Conservation (phyloP, 2,113 vertebrate species). For the Protobothrops mucrosquamatus region DNA sequence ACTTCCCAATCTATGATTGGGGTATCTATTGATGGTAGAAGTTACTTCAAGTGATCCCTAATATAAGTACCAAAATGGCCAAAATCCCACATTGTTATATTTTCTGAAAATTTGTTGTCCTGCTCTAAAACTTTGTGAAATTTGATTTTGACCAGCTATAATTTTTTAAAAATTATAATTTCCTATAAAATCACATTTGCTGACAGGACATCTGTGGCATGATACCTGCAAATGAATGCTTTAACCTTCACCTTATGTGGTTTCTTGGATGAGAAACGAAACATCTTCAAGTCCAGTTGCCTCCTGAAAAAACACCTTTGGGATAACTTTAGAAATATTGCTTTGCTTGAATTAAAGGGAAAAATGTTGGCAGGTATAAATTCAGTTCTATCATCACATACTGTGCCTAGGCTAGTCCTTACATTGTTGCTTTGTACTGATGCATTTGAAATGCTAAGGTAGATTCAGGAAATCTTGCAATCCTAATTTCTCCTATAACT, state of each 20-base stretch:
- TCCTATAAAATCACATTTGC: not conserved
- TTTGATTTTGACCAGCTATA: not conserved
- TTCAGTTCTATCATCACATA: accelerated
- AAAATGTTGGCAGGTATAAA: not conserved
- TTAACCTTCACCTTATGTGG: not conserved
- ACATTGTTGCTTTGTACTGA: not conserved
- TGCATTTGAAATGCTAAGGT: accelerated
- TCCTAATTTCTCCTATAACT: not conserved
- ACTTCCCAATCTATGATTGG: not conserved
- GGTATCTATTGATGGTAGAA: not conserved
- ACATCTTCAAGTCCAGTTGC: not conserved
- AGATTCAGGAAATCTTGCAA: not conserved
- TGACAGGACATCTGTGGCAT: not conserved
- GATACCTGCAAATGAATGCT: not conserved
- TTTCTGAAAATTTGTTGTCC: not conserved
- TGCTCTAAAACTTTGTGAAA: not conserved
- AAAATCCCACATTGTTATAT: not conserved
- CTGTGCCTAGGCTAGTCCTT: not conserved
- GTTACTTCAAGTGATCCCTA: not conserved
- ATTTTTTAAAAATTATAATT: not conserved
- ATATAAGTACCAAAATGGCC: not conserved
- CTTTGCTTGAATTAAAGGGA: no score
- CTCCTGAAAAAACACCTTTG: not conserved
- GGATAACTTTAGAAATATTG: not conserved
- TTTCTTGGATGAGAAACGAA: not conserved